A percentile compares a stretch with the other conserved stretches of the same genome.
Evolutionary conservation across 92 coral and sea anemone genomes (phyloP).

Genomic region (Palythoa grandis): DNA sequence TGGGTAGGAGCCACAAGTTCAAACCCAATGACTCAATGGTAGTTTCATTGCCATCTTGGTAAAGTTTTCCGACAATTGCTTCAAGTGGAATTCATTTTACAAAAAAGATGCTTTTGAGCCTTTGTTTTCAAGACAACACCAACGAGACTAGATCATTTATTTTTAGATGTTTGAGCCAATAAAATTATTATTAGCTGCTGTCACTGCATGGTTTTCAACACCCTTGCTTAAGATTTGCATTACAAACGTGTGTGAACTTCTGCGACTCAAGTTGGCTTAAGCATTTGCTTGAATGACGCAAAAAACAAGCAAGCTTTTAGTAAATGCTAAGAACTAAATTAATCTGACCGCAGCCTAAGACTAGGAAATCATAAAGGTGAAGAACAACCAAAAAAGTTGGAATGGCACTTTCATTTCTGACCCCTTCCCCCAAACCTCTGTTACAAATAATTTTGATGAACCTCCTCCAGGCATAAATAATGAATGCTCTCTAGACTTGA

Average conservation of each 20-base stretch:
- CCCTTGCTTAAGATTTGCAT: slow-evolving; percentile 11
- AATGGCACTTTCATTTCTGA: too few relatives aligned
- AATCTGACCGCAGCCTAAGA: neutral
- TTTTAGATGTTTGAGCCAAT: neutral
- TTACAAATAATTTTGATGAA: too few relatives aligned
- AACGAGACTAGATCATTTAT: neutral
- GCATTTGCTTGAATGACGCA: neutral
- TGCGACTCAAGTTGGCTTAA: neutral
- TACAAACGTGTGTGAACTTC: slow-evolving; percentile 12
- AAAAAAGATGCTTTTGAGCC: neutral
- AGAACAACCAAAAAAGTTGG: too few relatives aligned
- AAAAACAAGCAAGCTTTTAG: neutral
- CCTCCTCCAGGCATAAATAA: too few relatives aligned
- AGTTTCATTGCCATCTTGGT: neutral
- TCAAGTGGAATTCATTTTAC: slow-evolving; percentile 13
- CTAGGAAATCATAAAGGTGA: too few relatives aligned
- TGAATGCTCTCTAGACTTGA: too few relatives aligned
- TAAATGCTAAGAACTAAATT: neutral
- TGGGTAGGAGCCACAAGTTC: slow-evolving; percentile 2
- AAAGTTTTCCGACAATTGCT: neutral
- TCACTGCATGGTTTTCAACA: neutral
- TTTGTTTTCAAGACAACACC: slow-evolving; percentile 1
- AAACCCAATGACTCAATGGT: neutral
- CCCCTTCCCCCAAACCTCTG: too few relatives aligned
- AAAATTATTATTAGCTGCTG: slow-evolving; percentile 9